Evolutionary conservation across 2,888 invertebrate species (phyloP), one percentile per base, ranked within the genome.

Genomic region (Andrena marginata): DNA sequence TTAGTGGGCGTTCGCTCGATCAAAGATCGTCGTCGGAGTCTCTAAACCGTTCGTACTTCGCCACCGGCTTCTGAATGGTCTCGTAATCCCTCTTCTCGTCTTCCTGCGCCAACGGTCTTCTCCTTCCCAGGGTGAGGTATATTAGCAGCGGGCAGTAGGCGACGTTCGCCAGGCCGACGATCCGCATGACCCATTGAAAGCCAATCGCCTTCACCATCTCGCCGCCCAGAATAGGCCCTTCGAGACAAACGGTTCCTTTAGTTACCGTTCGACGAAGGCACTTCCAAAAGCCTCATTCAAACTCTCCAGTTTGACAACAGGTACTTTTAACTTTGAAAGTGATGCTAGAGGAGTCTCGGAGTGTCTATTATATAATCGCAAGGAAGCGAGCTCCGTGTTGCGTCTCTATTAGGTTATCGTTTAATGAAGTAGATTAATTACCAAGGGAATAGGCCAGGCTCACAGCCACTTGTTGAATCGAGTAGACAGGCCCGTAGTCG

Each of bases 401-500:
- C 42, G 4, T 16, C 4, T 42, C 42, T 42, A 42, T 42, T 42
- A 42, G 42, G 16, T 42, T 42, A 42, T 5, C 10, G 23, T 26
- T 23, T 56, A 56, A 56, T 1, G 23, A 56, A 51, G 26, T 20
- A 26, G 26, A 31, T 10, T 2, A 48, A 87, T 93, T 94, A 97
- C 97, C 97, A 64, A 97, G 93, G 42, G 96, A 96, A 92, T 98
- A 98, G 29, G 97, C 97, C 65, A 97, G 94, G 89, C 97, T 97
- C 62, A 97, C 97, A 4, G 97, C 96, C 20, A 96, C 96, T 94
- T 98, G 98, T 89, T 97, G 97, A 73, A 98, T 95, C 70, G 98
- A 97, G 92, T 98, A 98, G n/a, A 97, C 96, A 0, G 96, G 96
- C 3, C 97, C 97, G 92, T 97, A 97, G 86, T 96, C 96, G n/a